Conservation (phyloP, 2,113 vertebrate species). For the Phoenicopterus ruber region DNA sequence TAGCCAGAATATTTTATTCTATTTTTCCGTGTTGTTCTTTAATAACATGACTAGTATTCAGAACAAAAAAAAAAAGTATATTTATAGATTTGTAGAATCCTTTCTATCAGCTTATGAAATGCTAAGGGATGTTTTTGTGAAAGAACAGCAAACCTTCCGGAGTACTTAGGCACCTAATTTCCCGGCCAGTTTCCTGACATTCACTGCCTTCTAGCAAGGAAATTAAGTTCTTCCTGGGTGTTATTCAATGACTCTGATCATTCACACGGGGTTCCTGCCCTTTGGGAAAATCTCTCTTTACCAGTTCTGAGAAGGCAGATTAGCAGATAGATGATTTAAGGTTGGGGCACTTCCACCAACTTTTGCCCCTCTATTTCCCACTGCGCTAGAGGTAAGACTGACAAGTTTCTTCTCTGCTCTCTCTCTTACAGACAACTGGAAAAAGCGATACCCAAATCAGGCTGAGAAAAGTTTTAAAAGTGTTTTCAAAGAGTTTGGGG, state of each 20-base stretch:
- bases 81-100: not conserved
- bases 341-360: not conserved
- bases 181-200: not conserved
- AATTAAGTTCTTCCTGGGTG: not conserved
- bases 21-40: not conserved
- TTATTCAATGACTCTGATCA: not conserved
- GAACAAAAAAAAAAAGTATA: not conserved
- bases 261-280: not conserved
- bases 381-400: not conserved
- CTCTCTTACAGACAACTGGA: not conserved
- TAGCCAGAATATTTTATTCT: not conserved
- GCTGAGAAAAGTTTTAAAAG: not conserved
- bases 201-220: not conserved
- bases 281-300: not conserved
- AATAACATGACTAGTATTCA: not conserved
- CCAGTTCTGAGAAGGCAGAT: not conserved
- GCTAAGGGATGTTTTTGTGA: not conserved
- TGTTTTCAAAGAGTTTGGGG: not conserved
- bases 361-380: not conserved
- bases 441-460: not conserved
- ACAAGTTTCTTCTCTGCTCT: not conserved
- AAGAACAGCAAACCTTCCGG: not conserved
- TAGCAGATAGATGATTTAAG: not conserved
- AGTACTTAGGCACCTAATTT: not conserved
- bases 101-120: not conserved